Percentiles rank a stretch among this genome's conserved stretches.
phyloP scores from a whole-genome alignment of 2,797 vertebrate genomes.

The Gadopsis bispinosus region DNA sequence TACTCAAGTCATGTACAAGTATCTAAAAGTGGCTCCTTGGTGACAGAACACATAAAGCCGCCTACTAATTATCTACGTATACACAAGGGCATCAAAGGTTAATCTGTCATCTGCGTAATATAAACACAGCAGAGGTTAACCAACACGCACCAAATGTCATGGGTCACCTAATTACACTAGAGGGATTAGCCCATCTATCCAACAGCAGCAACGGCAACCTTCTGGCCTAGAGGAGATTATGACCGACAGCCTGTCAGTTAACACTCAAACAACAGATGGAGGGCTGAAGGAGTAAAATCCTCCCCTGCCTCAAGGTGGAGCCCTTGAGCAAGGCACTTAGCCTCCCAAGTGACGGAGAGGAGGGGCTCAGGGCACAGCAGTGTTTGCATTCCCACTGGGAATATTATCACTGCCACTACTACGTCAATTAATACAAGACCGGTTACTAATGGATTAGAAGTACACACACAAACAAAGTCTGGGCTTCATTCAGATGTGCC shows the following conservation, averaged over 20 bases:
- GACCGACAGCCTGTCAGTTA: slow-evolving; percentile 20
- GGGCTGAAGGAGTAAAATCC: neutral
- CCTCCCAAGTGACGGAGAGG: slow-evolving; percentile 1
- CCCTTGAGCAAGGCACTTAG: slow-evolving; percentile 48
- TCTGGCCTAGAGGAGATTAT: slow-evolving; percentile 44
- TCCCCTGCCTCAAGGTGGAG: slow-evolving; percentile 60
- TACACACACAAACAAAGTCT: neutral
- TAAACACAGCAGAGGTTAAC: slow-evolving; percentile 22
- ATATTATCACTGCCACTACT: neutral
- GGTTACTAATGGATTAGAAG: neutral
- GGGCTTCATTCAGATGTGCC: neutral
- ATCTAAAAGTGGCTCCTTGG: neutral
- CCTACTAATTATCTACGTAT: slow-evolving; percentile 42
- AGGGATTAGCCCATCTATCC: slow-evolving; percentile 43
- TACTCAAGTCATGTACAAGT: neutral
- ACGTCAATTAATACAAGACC: neutral
- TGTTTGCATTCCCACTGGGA: slow-evolving; percentile 13
- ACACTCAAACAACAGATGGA: slow-evolving; percentile 4
- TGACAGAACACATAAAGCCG: slow-evolving; percentile 19
- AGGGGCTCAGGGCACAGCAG: neutral
- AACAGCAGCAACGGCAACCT: slow-evolving; percentile 57
- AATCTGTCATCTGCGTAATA: slow-evolving; percentile 34
- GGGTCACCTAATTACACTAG: slow-evolving; percentile 36
- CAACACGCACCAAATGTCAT: slow-evolving; percentile 33
- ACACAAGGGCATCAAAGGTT: slow-evolving; percentile 22